These are phyloP conservation scores for Leptinotarsa defecta DNA, from an alignment of 1,140 invertebrate genomes.

Conservation along the genomic window DNA sequence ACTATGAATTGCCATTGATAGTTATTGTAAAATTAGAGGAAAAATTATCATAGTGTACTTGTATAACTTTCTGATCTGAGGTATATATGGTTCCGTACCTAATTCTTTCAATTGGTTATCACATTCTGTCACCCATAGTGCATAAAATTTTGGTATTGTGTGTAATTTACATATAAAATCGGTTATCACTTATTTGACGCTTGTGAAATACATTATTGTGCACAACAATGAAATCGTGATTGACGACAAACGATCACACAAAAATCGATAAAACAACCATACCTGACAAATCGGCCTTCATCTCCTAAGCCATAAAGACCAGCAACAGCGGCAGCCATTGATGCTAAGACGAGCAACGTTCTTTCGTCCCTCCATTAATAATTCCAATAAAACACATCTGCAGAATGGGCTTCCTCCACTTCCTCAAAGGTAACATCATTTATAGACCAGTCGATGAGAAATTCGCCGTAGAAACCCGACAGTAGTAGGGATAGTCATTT, in stretches of 20 bases:
- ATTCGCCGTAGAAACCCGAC: neutral
- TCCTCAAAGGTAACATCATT: neutral
- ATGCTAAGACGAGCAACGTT: slow-evolving; percentile 34
- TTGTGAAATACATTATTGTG: too few species aligned
- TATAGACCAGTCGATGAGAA: neutral
- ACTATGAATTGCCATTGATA: too few species aligned
- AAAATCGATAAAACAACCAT: slow-evolving; percentile 8
- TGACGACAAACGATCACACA: neutral
- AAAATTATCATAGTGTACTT: too few species aligned
- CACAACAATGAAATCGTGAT: too few species aligned
- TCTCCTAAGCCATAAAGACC: slow-evolving; percentile 59
- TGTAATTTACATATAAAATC: too few species aligned
- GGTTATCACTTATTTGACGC: too few species aligned
- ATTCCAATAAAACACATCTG: slow-evolving; percentile 12
- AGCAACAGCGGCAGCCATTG: slow-evolving; percentile 56
- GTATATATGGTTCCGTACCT: too few species aligned
- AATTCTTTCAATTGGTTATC: too few species aligned
- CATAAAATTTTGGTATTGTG: too few species aligned
- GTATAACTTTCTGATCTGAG: too few species aligned
- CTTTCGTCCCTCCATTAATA: slow-evolving; percentile 42
- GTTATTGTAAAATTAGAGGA: too few species aligned
- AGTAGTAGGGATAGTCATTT: neutral
- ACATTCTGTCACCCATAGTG: too few species aligned
- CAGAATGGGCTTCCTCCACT: slow-evolving; percentile 4
- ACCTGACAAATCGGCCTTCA: slow-evolving; percentile 53